Percentiles rank a stretch among this genome's conserved stretches.
These are phyloP conservation scores for Rallus crepitans DNA, from an alignment of 2,797 vertebrate genomes.

Conservation along the genomic window DNA sequence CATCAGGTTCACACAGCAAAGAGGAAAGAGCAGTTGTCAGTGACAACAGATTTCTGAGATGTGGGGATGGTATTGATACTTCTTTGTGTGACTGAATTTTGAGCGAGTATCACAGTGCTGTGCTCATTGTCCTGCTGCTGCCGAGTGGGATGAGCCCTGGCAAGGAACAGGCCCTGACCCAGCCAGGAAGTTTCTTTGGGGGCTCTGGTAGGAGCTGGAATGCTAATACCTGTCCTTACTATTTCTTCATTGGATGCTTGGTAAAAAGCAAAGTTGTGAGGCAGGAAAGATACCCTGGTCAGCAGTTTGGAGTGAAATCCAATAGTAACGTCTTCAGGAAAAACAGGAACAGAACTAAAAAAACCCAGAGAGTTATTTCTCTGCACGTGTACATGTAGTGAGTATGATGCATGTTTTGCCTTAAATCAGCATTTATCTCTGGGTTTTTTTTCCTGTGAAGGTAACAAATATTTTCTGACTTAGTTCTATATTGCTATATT, in stretches of 20 bases:
- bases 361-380: not conserved
- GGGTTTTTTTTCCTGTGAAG: not conserved
- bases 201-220: not conserved
- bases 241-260: not conserved
- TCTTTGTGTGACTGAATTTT: not conserved
- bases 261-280: not conserved
- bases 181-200: not conserved
- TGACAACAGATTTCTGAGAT: not conserved
- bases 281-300: not conserved
- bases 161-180: not conserved
- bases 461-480: not conserved
- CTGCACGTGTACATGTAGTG: not conserved
- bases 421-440: not conserved
- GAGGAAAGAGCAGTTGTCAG: not conserved
- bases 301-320: not conserved
- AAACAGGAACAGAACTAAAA: not conserved
- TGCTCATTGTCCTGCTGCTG: not conserved
- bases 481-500: not conserved
- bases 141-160: not conserved
- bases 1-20: not conserved
- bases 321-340: not conserved
- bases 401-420: not conserved
- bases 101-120: not conserved
- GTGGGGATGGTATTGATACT: not conserved
- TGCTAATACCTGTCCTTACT: not conserved